A percentile compares a stretch with the other conserved stretches of the same genome.
phyloP scores from a whole-genome alignment of 2,888 invertebrate species.

The Drosophila stalkeri region DNA sequence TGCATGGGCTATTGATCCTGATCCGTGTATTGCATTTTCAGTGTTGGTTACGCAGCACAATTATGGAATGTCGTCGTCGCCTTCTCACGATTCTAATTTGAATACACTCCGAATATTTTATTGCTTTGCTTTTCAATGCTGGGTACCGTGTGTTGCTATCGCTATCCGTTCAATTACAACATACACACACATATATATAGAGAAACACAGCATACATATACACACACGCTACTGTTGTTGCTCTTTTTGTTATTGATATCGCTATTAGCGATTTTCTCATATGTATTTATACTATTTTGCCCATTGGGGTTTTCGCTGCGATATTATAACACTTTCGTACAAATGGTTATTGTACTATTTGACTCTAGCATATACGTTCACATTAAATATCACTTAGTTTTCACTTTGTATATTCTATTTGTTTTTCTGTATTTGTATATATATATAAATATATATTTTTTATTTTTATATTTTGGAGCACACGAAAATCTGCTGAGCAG shows the following conservation, averaged over 20 bases:
- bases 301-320: constrained; percentile 34
- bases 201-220: constrained; percentile 32
- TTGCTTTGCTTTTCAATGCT: constrained; percentile 30
- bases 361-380: constrained; percentile 26
- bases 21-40: constrained; percentile 53
- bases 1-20: constrained; percentile 54
- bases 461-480: constrained; percentile 56
- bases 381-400: constrained; percentile 34
- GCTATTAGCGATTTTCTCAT: constrained; percentile 64
- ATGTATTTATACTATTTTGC: constrained; percentile 64
- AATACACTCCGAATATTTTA: constrained; percentile 40
- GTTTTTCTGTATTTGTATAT: constrained; percentile 43
- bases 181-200: constrained; percentile 27
- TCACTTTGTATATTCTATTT: constrained; percentile 46
- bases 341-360: constrained; percentile 37
- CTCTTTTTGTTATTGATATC: constrained; percentile 59
- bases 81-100: constrained; percentile 56
- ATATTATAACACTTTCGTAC: constrained; percentile 37
- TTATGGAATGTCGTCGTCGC: constrained; percentile 75
- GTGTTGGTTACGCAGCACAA: constrained; percentile 58
- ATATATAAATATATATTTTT: constrained; percentile 14
- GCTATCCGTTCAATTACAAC: constrained; percentile 61
- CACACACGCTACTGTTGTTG: constrained; percentile 47
- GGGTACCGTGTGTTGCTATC: constrained; percentile 42
- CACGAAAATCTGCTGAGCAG: constrained; percentile 61